Evolutionary conservation across 2,113 vertebrate genomes (phyloP), one percentile per base, ranked within the genome.

Genomic region (Phasianus colchicus): DNA sequence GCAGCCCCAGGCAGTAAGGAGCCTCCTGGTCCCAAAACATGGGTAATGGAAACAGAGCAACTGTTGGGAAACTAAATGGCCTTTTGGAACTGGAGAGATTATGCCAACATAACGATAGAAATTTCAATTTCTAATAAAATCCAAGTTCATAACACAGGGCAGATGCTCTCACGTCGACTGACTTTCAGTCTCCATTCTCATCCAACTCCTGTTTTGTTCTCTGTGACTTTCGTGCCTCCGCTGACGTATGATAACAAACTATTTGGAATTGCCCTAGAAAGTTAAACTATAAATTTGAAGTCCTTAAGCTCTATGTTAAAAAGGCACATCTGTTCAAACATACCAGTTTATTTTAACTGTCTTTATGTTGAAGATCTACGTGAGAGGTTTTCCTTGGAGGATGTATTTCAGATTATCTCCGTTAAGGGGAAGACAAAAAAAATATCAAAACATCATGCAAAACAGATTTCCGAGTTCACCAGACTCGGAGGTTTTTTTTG

Each of bases 181-280:
- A 61, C 74, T 88, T 67, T 72, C 8, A 30, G 21, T 38, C 36
- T 87, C 64, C 88, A 83, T 91, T 67, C 25, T 85, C 67, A 66
- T 88, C 82, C 88, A 95, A 89, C 86, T 69, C 50, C 67, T 83
- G 64, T 27, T 88, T 84, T 89, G 82, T 86, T 86, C 96, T 88
- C 82, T 77, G 30, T n/a, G 57, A 80, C 76, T 95, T 83, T 88
- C 54, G 64, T 86, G 75, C 38, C 29, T 91, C 69, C 36, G 45
- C 0, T 91, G 75, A 93, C 2, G 2, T 81, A 88, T 0, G 4
- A 22, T 88, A 90, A 63, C 60, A 82, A 82, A 83, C 75, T 91
- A 88, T 71, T 83, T n/a, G 43, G n/a, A 91, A 54, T 72, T 89
- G 50, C 69, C 80, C 55, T 57, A 72, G 52, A 88, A 91, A 89